Evolutionary conservation across 2,888 invertebrate genomes (phyloP).

Genomic region (Aelia acuminata): DNA sequence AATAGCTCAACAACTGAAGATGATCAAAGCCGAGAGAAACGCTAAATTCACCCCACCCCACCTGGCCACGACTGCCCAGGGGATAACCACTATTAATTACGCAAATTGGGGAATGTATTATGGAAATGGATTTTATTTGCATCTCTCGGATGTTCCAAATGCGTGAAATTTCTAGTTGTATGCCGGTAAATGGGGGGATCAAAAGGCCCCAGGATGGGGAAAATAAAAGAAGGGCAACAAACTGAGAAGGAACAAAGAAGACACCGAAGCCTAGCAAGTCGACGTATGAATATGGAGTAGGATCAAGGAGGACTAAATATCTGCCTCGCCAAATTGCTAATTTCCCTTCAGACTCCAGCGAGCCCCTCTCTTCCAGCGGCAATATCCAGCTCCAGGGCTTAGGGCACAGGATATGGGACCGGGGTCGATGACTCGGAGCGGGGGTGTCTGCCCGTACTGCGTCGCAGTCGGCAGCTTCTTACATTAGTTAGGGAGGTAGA

Average conservation of each 20-base stretch:
- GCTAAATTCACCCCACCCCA: not conserved
- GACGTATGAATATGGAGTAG: slow-evolving; percentile 30
- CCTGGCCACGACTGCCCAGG: not conserved
- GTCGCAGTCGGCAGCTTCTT: not conserved
- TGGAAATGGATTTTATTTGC: slow-evolving; percentile 34
- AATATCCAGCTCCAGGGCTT: not conserved
- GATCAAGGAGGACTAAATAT: not conserved
- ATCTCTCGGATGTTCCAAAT: slow-evolving; percentile 18
- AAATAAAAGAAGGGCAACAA: not conserved
- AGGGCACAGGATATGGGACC: not conserved
- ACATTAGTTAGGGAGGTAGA: no score
- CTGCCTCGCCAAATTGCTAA: slow-evolving; percentile 22
- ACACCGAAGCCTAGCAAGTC: not conserved
- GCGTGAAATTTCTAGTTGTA: slow-evolving; percentile 38
- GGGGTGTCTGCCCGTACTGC: not conserved
- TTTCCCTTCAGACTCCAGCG: not conserved
- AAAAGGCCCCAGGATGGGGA: not conserved
- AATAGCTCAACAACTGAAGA: not conserved
- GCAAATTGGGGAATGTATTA: slow-evolving; percentile 28
- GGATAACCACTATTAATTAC: slow-evolving; percentile 26
- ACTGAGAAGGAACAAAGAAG: not conserved
- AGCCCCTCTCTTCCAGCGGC: no score
- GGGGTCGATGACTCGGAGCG: slow-evolving; percentile 14
- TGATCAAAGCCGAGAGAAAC: not conserved
- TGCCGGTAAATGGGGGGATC: not conserved